Base-by-base conservation (phyloP, 2,888 invertebrate genomes). In the Drosophila mimica region DNA sequence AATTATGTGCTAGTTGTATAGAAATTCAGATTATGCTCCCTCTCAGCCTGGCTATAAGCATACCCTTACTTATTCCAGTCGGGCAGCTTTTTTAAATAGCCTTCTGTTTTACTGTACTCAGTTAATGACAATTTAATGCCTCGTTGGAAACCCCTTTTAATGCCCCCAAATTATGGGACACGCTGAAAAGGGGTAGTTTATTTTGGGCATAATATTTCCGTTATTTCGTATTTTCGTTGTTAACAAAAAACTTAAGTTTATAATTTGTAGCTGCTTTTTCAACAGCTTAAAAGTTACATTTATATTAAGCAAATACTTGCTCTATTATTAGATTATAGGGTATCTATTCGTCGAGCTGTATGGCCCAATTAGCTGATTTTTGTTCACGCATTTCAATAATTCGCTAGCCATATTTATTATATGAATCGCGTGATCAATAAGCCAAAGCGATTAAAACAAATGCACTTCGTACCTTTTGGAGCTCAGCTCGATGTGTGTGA, bases 361-460 rank as follows among this genome's bases (percentile, higher is more conserved):
- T 20, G 4, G 25, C 52, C 49, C 57, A 17, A 20, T 33, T 65
- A 17, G 4, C 9, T 34, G 6, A n/a, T 28, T 38, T 36, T 40
- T 52, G 25, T 51, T 57, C 25, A 30, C 8, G 30, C 30, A 49
- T 73, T 56, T 67, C 28, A 63, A 53, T 57, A 28, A 58, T 33
- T 62, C 56, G 48, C 31, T 40, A 38, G 40, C 17, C 62, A 63
- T 60, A 60, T 62, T 78, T 60, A 70, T 46, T 74, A 66, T 67
- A 67, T 76, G 77, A 76, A 80, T 70, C 74, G 60, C 46, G 70
- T 82, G 81, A 84, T 88, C 84, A 81, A 89, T 81, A 82, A 82
- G 81, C 73, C 89, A 88, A 88, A 80, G 73, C 78, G 78, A 88
- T 85, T 89, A 85, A 85, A 89, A 73, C 85, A 84, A 89, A 85